Conservation (phyloP, 2,888 invertebrate genomes). For the Acanthosoma haemorrhoidale region DNA sequence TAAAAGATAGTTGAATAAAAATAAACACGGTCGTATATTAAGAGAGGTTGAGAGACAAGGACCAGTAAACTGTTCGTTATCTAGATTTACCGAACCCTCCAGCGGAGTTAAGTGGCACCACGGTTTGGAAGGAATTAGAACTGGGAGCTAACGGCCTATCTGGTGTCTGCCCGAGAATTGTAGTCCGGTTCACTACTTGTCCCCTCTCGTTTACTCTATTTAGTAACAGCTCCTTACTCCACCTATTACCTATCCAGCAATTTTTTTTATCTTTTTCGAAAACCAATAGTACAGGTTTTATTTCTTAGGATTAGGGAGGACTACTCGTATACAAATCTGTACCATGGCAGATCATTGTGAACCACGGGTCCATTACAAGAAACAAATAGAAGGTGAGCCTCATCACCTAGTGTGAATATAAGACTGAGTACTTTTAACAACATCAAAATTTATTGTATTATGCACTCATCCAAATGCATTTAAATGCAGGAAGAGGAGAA, state of each 20-base stretch:
- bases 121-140: constrained; percentile 14
- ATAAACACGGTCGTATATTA: constrained; percentile 4
- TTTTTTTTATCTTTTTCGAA: no score
- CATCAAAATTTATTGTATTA: no score
- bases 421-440: no score
- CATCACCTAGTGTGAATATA: no score
- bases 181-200: background rate
- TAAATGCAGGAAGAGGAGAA: no score
- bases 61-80: constrained; percentile 14
- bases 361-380: no score
- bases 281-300: no score
- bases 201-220: background rate
- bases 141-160: constrained; percentile 9
- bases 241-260: background rate
- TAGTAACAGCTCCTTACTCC: background rate
- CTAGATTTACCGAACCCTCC: constrained; percentile 4
- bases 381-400: no score
- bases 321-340: no score
- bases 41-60: background rate
- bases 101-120: background rate
- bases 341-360: no score
- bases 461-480: no score
- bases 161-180: constrained; percentile 4
- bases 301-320: no score
- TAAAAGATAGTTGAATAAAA: constrained; percentile 11